phyloP scores from a whole-genome alignment of 2,888 invertebrate species.

The Leuctra nigra region DNA sequence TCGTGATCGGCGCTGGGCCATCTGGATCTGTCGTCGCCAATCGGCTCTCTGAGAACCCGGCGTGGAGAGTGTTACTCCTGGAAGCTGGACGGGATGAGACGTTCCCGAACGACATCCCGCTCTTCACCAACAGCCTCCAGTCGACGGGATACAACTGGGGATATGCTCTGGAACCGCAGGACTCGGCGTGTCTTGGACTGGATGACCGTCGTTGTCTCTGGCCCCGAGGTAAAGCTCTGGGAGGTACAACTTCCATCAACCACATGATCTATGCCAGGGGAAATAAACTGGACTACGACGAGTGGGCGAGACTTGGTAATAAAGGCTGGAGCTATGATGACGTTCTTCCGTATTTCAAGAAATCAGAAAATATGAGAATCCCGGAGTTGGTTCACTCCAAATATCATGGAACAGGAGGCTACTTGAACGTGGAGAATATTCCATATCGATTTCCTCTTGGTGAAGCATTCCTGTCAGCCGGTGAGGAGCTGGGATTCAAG shows the following conservation, averaged over 20 bases:
- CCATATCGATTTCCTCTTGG: constrained; percentile 36
- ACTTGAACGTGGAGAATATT: constrained; percentile 42
- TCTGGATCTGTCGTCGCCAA: constrained; percentile 3
- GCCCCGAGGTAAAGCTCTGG: too few relatives aligned
- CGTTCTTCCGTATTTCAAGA: constrained; percentile 43
- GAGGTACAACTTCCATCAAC: constrained; percentile 55
- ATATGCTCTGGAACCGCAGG: constrained; percentile 45
- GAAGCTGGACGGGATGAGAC: constrained; percentile 48
- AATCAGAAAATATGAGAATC: constrained; percentile 46
- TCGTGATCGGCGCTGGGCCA: not conserved
- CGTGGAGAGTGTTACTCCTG: constrained; percentile 41
- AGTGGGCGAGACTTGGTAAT: too few relatives aligned
- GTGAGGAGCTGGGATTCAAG: too few relatives aligned
- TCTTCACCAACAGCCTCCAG: constrained; percentile 34
- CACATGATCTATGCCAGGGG: constrained; percentile 59
- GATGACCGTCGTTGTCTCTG: constrained; percentile 42
- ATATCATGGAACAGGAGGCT: constrained; percentile 43
- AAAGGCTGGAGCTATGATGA: too few relatives aligned
- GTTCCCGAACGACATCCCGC: constrained; percentile 42
- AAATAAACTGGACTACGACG: constrained; percentile 50
- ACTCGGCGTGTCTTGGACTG: constrained; percentile 37
- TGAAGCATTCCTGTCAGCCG: constrained; percentile 33
- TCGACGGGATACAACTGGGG: constrained; percentile 41
- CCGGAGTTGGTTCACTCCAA: constrained; percentile 46
- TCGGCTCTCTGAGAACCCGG: constrained; percentile 9